Percentiles rank a stretch among this genome's conserved stretches.
Evolutionary conservation across 2,797 vertebrate genomes (phyloP).

Genomic region (Megalops cyprinoides): DNA sequence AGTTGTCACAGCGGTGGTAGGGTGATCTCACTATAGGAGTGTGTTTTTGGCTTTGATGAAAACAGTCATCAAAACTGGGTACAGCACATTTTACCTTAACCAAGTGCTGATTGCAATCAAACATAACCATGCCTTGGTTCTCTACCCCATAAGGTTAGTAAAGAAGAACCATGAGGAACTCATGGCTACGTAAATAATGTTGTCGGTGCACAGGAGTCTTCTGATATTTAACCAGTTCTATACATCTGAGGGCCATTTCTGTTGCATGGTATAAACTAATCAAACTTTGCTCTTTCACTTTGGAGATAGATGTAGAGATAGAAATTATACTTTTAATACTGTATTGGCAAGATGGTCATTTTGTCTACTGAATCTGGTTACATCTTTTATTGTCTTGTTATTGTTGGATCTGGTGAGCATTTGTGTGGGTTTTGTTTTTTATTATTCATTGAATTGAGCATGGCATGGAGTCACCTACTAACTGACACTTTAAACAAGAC

Average conservation of each 20-base stretch:
- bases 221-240: too few species aligned
- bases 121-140: neutral
- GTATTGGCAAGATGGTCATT: neutral
- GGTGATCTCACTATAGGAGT: slow-evolving; percentile 16
- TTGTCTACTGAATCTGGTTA: neutral
- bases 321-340: neutral
- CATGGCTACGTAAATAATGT: too few species aligned
- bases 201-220: too few species aligned
- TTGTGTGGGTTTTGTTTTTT: too few species aligned
- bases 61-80: slow-evolving; percentile 7
- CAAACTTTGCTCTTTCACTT: neutral
- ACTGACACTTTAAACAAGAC: too few species aligned
- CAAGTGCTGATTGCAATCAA: neutral
- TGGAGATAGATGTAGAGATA: neutral
- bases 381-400: neutral
- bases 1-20: slow-evolving; percentile 10
- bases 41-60: neutral
- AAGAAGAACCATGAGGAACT: too few species aligned
- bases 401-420: neutral
- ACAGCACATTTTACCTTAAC: too few species aligned
- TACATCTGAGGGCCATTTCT: too few species aligned
- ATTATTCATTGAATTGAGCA: too few species aligned
- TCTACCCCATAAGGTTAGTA: neutral
- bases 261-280: neutral
- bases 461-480: too few species aligned